A percentile compares a stretch with the other conserved stretches of the same genome.
Conservation (phyloP, 2,888 invertebrate genomes). For the Apodemia mormo region DNA sequence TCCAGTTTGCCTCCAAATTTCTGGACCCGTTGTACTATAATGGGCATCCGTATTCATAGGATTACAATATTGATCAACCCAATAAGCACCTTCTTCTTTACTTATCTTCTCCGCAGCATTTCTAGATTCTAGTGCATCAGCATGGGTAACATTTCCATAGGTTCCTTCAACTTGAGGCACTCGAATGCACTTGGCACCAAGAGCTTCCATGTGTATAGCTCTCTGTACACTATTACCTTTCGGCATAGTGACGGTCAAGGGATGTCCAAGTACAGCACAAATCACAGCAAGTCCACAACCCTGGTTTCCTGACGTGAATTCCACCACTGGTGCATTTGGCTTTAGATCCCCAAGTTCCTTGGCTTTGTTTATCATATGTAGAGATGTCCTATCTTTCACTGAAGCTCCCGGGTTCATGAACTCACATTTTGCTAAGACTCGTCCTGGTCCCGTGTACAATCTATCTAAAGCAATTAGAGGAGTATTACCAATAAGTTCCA, state of each 20-base stretch:
- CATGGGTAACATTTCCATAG: slow-evolving; percentile 68
- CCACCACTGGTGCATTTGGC: slow-evolving; percentile 61
- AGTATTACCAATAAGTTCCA: slow-evolving; percentile 70
- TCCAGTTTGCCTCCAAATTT: slow-evolving; percentile 75
- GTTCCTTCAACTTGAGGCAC: slow-evolving; percentile 72
- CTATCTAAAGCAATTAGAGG: slow-evolving; percentile 69
- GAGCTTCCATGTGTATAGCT: slow-evolving; percentile 73
- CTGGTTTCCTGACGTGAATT: slow-evolving; percentile 73
- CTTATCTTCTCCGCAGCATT: slow-evolving; percentile 55
- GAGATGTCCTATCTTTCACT: slow-evolving; percentile 67
- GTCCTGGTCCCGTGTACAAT: slow-evolving; percentile 62
- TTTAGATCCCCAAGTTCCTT: slow-evolving; percentile 53
- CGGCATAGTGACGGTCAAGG: slow-evolving; percentile 69
- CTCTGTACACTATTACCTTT: slow-evolving; percentile 70
- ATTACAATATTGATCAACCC: slow-evolving; percentile 69
- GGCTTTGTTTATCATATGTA: slow-evolving; percentile 65
- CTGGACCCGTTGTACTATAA: slow-evolving; percentile 69
- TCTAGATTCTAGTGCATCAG: slow-evolving; percentile 65
- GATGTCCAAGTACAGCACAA: slow-evolving; percentile 67
- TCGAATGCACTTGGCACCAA: slow-evolving; percentile 66
- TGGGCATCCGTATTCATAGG: slow-evolving; percentile 59
- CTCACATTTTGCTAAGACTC: slow-evolving; percentile 71
- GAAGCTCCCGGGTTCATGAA: slow-evolving; percentile 74
- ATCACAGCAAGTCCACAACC: slow-evolving; percentile 73
- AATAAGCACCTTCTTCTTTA: slow-evolving; percentile 60